Evolutionary conservation across 2,888 invertebrate genomes (phyloP).

Genomic region (Prenolepis imparis): DNA sequence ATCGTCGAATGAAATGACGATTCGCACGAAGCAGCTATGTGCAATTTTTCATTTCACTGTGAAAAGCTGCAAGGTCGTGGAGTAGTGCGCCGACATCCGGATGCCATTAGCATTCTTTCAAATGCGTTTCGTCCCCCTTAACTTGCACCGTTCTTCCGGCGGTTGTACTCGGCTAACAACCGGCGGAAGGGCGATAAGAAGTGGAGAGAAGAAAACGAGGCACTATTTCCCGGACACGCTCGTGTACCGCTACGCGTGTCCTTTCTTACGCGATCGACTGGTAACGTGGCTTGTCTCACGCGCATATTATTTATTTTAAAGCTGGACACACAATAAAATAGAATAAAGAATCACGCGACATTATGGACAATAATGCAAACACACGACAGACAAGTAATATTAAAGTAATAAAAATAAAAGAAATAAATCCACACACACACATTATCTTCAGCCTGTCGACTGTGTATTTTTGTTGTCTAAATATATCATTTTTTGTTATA

Average conservation of each 20-base stretch:
- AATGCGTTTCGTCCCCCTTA: constrained; percentile 40
- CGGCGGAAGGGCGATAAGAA: constrained; percentile 41
- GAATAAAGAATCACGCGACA: background rate
- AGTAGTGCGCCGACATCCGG: constrained; percentile 40
- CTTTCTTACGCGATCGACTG: constrained; percentile 47
- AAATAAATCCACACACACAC: background rate
- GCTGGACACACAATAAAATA: background rate
- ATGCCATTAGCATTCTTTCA: constrained; percentile 51
- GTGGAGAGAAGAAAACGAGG: constrained; percentile 6
- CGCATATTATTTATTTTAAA: constrained; percentile 27
- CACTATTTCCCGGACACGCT: constrained; percentile 20
- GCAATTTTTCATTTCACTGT: constrained; percentile 37
- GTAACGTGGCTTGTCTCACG: constrained; percentile 40
- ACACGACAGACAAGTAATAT: background rate
- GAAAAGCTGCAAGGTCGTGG: constrained; percentile 40
- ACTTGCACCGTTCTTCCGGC: constrained; percentile 38
- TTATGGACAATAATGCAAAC: background rate
- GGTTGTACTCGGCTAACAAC: constrained; percentile 26
- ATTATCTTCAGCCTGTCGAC: background rate
- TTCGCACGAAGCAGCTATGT: background rate
- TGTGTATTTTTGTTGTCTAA: background rate
- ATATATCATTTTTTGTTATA: background rate
- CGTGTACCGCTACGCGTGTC: constrained; percentile 40
- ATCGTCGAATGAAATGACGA: constrained; percentile 10
- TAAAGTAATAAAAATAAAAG: background rate